phyloP scores from a whole-genome alignment of 1,140 invertebrate genomes.

The Bombus fervidus region DNA sequence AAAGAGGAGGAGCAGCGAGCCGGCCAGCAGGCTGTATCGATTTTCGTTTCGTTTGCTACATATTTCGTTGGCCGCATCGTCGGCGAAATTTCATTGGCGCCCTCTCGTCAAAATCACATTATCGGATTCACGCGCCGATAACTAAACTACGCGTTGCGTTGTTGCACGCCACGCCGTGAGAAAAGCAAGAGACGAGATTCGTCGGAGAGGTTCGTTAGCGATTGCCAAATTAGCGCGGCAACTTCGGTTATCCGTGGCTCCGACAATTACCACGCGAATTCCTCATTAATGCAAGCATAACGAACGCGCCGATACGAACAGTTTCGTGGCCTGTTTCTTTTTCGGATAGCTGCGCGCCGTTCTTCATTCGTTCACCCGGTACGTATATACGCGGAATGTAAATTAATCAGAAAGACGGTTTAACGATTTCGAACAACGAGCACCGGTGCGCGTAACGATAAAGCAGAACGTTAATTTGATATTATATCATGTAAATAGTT shows the following conservation, averaged over 20 bases:
- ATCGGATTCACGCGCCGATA: conserved; percentile 52
- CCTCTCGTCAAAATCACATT: conserved; percentile 59
- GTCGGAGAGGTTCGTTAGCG: conserved; percentile 27
- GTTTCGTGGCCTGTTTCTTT: not conserved
- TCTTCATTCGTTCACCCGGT: not conserved
- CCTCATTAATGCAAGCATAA: conserved; percentile 21
- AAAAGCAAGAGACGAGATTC: not conserved
- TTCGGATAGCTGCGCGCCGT: too few species aligned
- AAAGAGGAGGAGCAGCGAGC: conserved; percentile 18
- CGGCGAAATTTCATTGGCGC: conserved; percentile 52
- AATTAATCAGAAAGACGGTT: not conserved
- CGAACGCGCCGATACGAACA: not conserved
- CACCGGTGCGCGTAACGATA: not conserved
- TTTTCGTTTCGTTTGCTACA: conserved; percentile 62
- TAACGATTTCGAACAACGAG: not conserved
- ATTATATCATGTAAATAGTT: not conserved
- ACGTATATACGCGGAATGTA: not conserved
- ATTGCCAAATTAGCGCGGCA: conserved; percentile 7
- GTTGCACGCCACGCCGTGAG: not conserved
- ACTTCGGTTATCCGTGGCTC: not conserved
- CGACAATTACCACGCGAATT: not conserved
- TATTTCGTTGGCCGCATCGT: conserved; percentile 54
- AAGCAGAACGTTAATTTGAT: not conserved
- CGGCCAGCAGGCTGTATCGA: conserved; percentile 57
- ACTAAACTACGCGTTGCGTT: not conserved